Conservation (phyloP, 2,888 invertebrate genomes). For the Euplagia quadripunctaria region DNA sequence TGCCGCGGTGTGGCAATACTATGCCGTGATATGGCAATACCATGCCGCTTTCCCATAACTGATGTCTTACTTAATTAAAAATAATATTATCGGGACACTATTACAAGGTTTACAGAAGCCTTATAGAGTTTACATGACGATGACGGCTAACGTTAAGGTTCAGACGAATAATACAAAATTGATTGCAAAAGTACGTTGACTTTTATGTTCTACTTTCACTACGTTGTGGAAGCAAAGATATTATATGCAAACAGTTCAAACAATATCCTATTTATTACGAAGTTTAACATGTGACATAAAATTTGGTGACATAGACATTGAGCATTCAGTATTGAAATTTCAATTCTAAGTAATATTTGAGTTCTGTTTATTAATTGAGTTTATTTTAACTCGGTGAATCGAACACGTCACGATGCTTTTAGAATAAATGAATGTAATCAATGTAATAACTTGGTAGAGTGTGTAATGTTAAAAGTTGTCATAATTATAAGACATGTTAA, state of each 20-base stretch:
- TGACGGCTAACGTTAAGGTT: neutral
- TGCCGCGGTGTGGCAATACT: no score
- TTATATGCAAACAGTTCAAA: no score
- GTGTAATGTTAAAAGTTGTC: neutral
- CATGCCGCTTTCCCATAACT: no score
- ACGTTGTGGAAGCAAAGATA: neutral
- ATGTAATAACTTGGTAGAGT: neutral
- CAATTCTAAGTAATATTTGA: neutral
- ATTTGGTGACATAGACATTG: no score
- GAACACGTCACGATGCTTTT: neutral
- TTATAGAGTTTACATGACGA: no score
- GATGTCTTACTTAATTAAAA: no score
- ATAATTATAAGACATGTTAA: no score
- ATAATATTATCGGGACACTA: no score
- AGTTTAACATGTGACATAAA: no score
- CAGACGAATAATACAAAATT: neutral
- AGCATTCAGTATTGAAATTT: neutral
- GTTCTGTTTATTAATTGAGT: neutral
- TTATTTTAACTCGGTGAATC: neutral
- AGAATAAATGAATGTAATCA: neutral
- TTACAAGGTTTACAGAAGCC: no score
- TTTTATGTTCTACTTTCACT: neutral
- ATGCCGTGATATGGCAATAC: no score
- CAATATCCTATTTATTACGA: no score
- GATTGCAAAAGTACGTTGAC: neutral